Evolutionary conservation across 2,888 invertebrate genomes (phyloP), one percentile per base, ranked within the genome.

Genomic region (Aporophyla lueneburgensis): DNA sequence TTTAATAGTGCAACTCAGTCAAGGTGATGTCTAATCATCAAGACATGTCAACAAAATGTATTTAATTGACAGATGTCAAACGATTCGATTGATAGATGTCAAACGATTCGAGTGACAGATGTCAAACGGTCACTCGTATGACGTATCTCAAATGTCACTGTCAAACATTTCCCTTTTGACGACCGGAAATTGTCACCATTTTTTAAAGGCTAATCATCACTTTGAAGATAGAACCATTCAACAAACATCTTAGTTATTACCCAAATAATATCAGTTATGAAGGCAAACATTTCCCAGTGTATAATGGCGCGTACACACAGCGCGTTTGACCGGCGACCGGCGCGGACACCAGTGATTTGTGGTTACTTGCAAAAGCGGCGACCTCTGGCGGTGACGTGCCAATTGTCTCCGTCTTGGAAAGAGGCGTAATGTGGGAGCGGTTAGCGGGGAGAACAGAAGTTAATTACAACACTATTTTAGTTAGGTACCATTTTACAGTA

Each of bases 371-470:
- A 88, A 91, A 92, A 90, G 91, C 92, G 89, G 91, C 91, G 92
- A 91, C 94, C 94, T 93, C 95, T 96, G 96, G 90, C 92, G 92
- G 92, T 96, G 96, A 96, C 96, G 94, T 93, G 93, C 93, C 96
- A 93, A 96, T 96, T 96, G 96, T 96, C 96, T 96, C 93, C 94
- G 92, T 92, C 94, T 95, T 94, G 85, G 87, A 76, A 65, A 14
- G 66, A 79, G 87, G 88, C 43, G 27, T 74, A 83, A 90, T 81
- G 5, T n/a, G 80, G 0, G 24, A 83, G 89, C 83, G 43, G 68
- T 7, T 0, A 84, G 89, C 88, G 88, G 61, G 3, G 0, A 54
- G 2, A 2, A 14, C 7, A 53, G 21, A 6, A 12, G 3, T 27
- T 6, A 2, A 12, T 16, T 21, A 46, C 2, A n/a, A 46, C 5